phyloP scores from a whole-genome alignment of 64 coral and sea anemone genomes.

The Acropora yongei region DNA sequence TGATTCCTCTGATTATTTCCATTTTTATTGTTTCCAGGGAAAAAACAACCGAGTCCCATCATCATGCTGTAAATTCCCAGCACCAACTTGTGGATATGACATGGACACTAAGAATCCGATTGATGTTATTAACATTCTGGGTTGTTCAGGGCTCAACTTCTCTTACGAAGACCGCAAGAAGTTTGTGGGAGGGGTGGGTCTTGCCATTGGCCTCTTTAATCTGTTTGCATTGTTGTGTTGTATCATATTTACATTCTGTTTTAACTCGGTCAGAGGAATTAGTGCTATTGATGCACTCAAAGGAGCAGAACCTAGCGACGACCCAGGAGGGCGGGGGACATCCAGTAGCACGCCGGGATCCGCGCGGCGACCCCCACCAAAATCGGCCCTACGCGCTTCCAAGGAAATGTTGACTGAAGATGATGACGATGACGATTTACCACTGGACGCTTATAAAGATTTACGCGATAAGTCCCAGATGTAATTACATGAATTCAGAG shows the following conservation, averaged over 20 bases:
- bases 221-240: constrained; percentile 68
- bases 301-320: constrained; percentile 63
- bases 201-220: constrained; percentile 82
- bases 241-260: constrained; percentile 86
- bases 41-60: constrained; percentile 78
- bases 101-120: constrained; percentile 95
- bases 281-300: constrained; percentile 82
- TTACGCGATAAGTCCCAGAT: constrained; percentile 82
- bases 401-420: constrained; percentile 68
- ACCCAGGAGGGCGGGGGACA: not conserved
- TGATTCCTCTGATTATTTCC: no score
- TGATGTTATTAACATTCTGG: constrained; percentile 90
- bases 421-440: constrained; percentile 70
- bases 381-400: constrained; percentile 54
- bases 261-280: constrained; percentile 83
- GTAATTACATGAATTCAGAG: not conserved
- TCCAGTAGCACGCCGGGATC: not conserved
- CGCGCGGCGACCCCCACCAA: not conserved
- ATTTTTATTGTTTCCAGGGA: constrained; percentile 39
- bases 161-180: constrained; percentile 76
- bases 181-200: constrained; percentile 87
- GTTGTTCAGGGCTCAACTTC: constrained; percentile 84
- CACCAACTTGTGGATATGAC: constrained; percentile 71
- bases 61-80: constrained; percentile 85
- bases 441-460: constrained; percentile 64